Conservation (phyloP, 2,797 vertebrate genomes). For the Schizopygopsis malacanthus region DNA sequence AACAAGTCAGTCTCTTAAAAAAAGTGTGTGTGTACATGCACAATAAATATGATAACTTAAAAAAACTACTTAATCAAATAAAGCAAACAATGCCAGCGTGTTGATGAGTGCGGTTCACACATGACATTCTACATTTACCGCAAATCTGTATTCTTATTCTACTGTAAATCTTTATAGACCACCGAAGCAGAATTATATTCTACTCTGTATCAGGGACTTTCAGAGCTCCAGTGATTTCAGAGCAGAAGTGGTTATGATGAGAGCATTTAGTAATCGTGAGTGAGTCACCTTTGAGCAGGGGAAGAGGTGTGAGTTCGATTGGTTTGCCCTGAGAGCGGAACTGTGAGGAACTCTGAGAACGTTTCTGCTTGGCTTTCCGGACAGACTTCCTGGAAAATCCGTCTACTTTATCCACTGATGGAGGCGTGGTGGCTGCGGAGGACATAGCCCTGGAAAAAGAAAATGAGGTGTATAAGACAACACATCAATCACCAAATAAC, state of each 20-base stretch:
- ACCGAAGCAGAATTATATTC: background rate
- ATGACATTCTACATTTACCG: background rate
- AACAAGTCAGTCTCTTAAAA: slow-evolving; percentile 11
- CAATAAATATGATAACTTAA: background rate
- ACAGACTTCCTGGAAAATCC: slow-evolving; percentile 99
- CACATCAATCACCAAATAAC: background rate
- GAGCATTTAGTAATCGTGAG: background rate
- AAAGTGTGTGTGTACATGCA: background rate
- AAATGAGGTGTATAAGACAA: slow-evolving; percentile 54
- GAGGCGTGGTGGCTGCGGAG: slow-evolving; percentile 98
- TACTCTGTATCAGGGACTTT: background rate
- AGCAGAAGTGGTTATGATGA: background rate
- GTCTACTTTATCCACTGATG: slow-evolving; percentile 99
- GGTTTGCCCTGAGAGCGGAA: slow-evolving; percentile 99
- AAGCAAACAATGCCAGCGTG: background rate
- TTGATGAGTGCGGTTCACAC: background rate
- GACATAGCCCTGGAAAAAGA: slow-evolving; percentile 96
- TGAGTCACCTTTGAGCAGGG: slow-evolving; percentile 95
- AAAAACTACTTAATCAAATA: background rate
- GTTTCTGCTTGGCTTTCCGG: slow-evolving; percentile 99
- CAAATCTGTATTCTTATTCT: background rate
- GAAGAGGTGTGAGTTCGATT: slow-evolving; percentile 96
- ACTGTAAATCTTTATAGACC: background rate
- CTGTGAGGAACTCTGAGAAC: slow-evolving; percentile 98
- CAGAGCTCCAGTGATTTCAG: background rate